phyloP scores from a whole-genome alignment of 1,140 invertebrate species.

The Ips typographus region DNA sequence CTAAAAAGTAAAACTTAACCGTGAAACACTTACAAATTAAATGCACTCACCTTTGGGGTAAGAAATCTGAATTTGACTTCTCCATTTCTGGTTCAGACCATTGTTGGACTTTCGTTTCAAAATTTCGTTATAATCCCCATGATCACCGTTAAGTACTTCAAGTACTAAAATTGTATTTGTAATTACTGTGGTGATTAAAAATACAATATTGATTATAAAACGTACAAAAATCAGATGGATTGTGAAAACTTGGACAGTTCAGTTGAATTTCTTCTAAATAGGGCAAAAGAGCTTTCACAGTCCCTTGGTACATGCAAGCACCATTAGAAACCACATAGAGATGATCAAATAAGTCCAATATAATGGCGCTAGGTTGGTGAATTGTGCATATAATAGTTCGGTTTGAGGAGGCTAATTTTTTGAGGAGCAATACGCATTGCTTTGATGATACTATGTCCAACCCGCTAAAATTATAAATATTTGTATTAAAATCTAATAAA shows the following conservation, averaged over 20 bases:
- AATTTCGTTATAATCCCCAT: constrained; percentile 64
- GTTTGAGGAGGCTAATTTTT: constrained; percentile 71
- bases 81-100: constrained; percentile 66
- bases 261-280: constrained; percentile 73
- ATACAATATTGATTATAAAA: constrained; percentile 32
- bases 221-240: constrained; percentile 88
- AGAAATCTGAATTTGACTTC: constrained; percentile 39
- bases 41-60: background rate
- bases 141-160: constrained; percentile 81
- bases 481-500: background rate
- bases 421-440: constrained; percentile 75
- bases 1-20: too few relatives aligned
- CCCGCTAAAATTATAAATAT: constrained; percentile 61
- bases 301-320: constrained; percentile 81
- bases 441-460: constrained; percentile 83
- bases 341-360: constrained; percentile 90
- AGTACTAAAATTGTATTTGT: constrained; percentile 63
- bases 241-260: constrained; percentile 83
- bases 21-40: too few relatives aligned
- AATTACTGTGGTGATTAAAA: background rate
- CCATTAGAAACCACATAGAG: constrained; percentile 81
- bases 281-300: constrained; percentile 69
- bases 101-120: constrained; percentile 66
- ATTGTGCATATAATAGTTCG: constrained; percentile 79
- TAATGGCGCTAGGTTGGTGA: constrained; percentile 85